phyloP scores from a whole-genome alignment of 2,888 invertebrate genomes.

The Melangyna quadrimaculata region DNA sequence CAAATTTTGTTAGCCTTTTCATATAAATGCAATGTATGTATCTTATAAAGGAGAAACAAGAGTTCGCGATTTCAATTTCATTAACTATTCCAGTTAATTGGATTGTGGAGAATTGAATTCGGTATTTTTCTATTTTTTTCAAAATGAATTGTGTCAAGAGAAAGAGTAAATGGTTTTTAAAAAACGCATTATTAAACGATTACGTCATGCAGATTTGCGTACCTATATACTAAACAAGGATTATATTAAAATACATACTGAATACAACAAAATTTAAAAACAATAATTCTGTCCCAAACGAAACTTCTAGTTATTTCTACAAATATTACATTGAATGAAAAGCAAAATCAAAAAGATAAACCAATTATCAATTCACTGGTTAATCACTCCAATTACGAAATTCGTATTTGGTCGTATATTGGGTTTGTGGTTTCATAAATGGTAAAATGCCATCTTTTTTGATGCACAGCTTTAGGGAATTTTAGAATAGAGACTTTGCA shows the following conservation, averaged over 20 bases:
- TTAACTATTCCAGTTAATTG: neutral
- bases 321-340: neutral
- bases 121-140: neutral
- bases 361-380: conserved; percentile 32
- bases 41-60: too few species aligned
- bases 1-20: too few species aligned
- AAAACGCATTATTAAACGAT: neutral
- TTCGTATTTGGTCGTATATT: too few species aligned
- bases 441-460: too few species aligned
- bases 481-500: too few species aligned
- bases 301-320: neutral
- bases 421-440: too few species aligned
- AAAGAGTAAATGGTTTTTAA: neutral
- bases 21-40: too few species aligned
- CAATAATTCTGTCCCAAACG: neutral
- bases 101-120: neutral
- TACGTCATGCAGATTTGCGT: neutral
- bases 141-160: neutral
- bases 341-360: neutral
- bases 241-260: neutral
- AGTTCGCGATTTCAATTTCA: neutral
- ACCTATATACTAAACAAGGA: neutral
- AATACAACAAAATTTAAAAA: neutral
- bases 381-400: too few species aligned
- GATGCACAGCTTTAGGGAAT: too few species aligned